Evolutionary conservation across 2,797 vertebrate genomes (phyloP), one percentile per base, ranked within the genome.

Genomic region (Myripristis jacobus): DNA sequence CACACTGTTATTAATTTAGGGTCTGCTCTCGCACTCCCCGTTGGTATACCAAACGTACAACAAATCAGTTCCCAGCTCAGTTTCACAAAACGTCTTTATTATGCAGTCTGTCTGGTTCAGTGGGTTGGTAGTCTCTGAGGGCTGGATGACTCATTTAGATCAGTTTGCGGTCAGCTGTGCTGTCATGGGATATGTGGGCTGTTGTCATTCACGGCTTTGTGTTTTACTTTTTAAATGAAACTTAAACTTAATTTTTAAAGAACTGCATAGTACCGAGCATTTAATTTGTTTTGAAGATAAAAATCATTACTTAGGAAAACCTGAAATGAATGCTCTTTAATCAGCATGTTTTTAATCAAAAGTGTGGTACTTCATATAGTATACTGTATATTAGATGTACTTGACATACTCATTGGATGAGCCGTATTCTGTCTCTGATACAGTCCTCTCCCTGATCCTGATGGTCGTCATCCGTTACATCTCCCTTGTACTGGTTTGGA

Each of bases 391-490:
- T 66, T 31, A 13, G 18, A 15, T 22, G 18, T 68, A 8, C 79
- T 73, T 68, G 3, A 24, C 50, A 13, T 24, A 27, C 8, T 66
- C 1, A 22, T 0, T 2, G 44, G 15, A 27, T 19, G 1, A 4
- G 1, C 7, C 44, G 6, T 52, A 8, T 57, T 27, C 38, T 22
- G 9, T 68, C 21, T 70, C 41, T 62, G 65, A 69, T 92, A 34
- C 93, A 99, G 98, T 97, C 91, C 91, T 99, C 38, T 99, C 98
- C 81, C 91, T 98, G 93, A 94, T 97, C 87, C 93, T 99, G 93
- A 99, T 99, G 98, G 93, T 95, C 57, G 93, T 98, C 88, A 98
- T 99, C 83, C 96, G 98, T 75, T 99, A 96, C 92, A 99, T 99
- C 91, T 96, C 98, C 66, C 94, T 91, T 88, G 82, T 99, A 12